These are phyloP conservation scores for Apoderus coryli DNA, from an alignment of 2,888 invertebrate genomes.

Conservation along the genomic window DNA sequence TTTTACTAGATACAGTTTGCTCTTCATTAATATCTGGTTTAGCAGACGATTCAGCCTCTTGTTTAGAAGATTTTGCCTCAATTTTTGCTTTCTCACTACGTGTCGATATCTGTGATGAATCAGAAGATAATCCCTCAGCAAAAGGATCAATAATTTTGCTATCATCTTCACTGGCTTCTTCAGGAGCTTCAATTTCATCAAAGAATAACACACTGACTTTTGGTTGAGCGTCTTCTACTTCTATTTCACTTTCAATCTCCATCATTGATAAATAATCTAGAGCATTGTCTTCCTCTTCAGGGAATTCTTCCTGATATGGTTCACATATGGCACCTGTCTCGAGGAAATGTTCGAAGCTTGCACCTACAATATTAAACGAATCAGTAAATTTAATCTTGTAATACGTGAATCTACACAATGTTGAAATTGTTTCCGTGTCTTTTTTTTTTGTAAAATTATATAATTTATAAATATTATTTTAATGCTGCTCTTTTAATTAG, in stretches of 20 bases:
- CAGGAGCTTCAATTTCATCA: slow-evolving; percentile 19
- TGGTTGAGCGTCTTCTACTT: slow-evolving; percentile 13
- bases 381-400: slow-evolving; percentile 13
- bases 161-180: slow-evolving; percentile 17
- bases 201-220: slow-evolving; percentile 20
- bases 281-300: neutral
- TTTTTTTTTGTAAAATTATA: too few relatives aligned
- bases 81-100: too few relatives aligned
- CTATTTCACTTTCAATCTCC: slow-evolving; percentile 11
- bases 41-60: too few relatives aligned
- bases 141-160: slow-evolving; percentile 14
- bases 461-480: too few relatives aligned
- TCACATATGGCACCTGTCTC: neutral
- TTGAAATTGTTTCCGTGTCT: too few relatives aligned
- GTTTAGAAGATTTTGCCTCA: too few relatives aligned
- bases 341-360: slow-evolving; percentile 18
- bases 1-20: neutral
- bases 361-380: neutral
- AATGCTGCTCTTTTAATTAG: too few relatives aligned
- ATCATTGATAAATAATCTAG: neutral
- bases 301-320: neutral
- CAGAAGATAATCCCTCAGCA: slow-evolving; percentile 10
- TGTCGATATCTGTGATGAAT: too few relatives aligned
- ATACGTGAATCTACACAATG: too few relatives aligned
- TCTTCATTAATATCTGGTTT: too few relatives aligned